Evolutionary conservation across 2,113 vertebrate species (phyloP).

Genomic region (Cyphomyrus discorhynchus): DNA sequence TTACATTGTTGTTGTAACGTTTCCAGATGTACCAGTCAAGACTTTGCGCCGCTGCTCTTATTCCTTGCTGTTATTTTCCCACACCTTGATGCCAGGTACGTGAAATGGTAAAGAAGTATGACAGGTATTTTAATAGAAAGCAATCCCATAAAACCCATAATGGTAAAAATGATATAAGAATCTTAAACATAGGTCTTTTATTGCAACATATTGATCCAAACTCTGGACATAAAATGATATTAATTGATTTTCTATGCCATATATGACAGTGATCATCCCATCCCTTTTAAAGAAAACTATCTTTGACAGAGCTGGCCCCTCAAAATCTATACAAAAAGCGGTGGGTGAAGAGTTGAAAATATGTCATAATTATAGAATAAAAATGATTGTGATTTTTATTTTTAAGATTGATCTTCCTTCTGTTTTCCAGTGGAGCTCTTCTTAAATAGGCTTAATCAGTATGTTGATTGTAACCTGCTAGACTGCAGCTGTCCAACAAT

Average conservation of each 20-base stretch:
- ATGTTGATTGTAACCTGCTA: background rate
- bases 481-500: background rate
- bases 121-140: background rate
- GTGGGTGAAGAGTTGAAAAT: background rate
- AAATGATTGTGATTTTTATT: background rate
- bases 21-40: conserved; percentile 1
- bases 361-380: background rate
- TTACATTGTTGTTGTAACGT: background rate
- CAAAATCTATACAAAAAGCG: background rate
- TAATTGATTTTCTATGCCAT: background rate
- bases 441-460: background rate
- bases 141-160: background rate
- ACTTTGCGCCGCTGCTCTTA: conserved; percentile 2
- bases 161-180: background rate
- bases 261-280: background rate
- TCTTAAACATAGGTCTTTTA: background rate
- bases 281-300: background rate
- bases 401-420: background rate
- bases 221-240: background rate
- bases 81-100: conserved; percentile 26
- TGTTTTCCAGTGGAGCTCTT: background rate
- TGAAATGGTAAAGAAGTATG: background rate
- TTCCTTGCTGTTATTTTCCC: conserved; percentile 15
- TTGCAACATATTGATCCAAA: background rate
- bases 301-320: background rate